These are phyloP conservation scores for Sula dactylatra DNA, from an alignment of 2,113 vertebrate genomes.

Conservation along the genomic window DNA sequence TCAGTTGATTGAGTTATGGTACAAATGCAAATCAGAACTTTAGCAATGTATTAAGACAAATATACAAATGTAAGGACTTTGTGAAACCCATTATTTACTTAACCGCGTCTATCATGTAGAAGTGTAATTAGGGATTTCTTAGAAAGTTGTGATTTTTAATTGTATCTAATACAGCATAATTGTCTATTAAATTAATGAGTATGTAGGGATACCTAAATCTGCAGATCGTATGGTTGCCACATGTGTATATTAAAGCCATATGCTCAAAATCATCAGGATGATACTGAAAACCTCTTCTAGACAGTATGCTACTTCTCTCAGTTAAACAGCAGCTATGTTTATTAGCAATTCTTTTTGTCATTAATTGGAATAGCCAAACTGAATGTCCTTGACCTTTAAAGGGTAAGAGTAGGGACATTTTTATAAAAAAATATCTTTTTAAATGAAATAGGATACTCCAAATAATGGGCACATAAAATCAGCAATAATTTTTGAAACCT, in stretches of 20 bases:
- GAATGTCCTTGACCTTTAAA: neutral
- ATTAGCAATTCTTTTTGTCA: neutral
- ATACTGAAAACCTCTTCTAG: neutral
- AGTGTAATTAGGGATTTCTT: constrained; percentile 43
- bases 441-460: neutral
- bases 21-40: neutral
- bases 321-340: neutral
- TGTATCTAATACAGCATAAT: constrained; percentile 18
- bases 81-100: constrained; percentile 3
- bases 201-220: constrained; percentile 43
- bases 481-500: neutral
- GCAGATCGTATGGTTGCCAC: neutral
- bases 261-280: neutral
- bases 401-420: neutral
- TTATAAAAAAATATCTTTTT: neutral
- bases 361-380: neutral
- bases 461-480: neutral
- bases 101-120: neutral
- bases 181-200: constrained; percentile 60
- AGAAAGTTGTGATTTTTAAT: constrained; percentile 8
- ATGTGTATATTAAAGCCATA: neutral
- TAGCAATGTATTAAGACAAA: neutral
- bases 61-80: neutral
- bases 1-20: neutral
- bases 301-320: neutral